These are phyloP conservation scores for Lutjanus campechanus DNA, from an alignment of 2,797 vertebrate species.

Conservation along the genomic window DNA sequence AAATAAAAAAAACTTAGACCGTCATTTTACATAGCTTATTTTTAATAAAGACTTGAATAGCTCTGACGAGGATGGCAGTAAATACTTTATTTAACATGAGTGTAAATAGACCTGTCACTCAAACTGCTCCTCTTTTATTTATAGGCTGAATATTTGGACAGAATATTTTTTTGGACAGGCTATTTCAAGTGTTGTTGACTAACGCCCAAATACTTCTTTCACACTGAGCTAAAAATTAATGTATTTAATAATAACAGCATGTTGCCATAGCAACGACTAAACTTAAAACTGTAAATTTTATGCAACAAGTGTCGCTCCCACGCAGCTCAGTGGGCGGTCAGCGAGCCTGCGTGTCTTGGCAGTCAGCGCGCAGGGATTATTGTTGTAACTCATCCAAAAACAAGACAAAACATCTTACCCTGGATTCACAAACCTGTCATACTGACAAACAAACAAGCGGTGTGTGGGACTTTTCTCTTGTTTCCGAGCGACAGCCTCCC, in stretches of 20 bases:
- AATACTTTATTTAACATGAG: not conserved
- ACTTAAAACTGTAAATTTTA: not conserved
- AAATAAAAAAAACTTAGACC: not conserved
- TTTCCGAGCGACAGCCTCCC: conserved; percentile 10
- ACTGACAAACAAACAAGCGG: conserved; percentile 30
- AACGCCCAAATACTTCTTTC: not conserved
- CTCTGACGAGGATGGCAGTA: not conserved
- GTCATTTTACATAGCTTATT: not conserved
- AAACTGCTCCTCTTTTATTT: conserved; percentile 7
- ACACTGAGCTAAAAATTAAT: not conserved
- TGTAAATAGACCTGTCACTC: not conserved
- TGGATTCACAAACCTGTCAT: conserved; percentile 67
- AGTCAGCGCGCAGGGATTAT: not conserved
- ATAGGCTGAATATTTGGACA: not conserved
- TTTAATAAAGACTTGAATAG: not conserved
- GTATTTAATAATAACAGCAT: not conserved
- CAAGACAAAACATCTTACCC: conserved; percentile 29
- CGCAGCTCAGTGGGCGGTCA: not conserved
- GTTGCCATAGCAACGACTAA: not conserved
- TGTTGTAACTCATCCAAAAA: not conserved
- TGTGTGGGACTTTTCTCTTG: not conserved
- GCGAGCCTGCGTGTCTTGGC: not conserved
- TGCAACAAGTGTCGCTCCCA: conserved; percentile 27
- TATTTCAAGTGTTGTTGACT: not conserved
- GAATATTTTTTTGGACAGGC: too few species aligned